These are phyloP conservation scores for Heteronetta atricapilla DNA, from an alignment of 2,113 vertebrate genomes.

Conservation along the genomic window DNA sequence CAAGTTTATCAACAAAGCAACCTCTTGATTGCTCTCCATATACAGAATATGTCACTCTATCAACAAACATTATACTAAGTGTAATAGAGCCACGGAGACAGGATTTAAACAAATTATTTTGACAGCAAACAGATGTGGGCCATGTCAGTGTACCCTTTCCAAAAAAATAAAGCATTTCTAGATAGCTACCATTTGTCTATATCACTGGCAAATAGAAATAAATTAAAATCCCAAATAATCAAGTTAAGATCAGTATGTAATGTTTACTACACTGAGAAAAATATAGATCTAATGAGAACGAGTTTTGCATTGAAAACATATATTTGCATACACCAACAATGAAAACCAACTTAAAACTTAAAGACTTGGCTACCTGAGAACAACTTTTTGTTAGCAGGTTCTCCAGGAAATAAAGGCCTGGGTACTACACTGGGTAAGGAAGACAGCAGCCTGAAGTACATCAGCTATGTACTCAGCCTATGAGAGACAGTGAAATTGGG, in stretches of 20 bases:
- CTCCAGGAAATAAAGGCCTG: background rate
- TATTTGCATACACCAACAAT: background rate
- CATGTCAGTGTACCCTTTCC: background rate
- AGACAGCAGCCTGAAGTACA: background rate
- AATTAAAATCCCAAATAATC: background rate
- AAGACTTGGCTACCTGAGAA: background rate
- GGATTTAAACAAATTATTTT: background rate
- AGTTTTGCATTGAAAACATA: background rate
- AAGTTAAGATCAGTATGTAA: background rate
- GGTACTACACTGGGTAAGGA: background rate
- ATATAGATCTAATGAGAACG: background rate
- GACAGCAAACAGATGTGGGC: background rate
- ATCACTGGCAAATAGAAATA: background rate
- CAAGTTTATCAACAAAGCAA: background rate
- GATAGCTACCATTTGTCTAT: background rate
- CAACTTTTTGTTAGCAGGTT: background rate
- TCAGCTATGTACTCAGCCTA: background rate
- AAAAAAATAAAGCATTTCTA: background rate
- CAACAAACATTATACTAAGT: background rate
- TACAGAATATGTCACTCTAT: background rate
- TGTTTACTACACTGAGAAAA: background rate
- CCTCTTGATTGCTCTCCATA: background rate
- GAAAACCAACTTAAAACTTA: background rate
- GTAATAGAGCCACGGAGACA: background rate
- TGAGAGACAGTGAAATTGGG: background rate